Base-by-base conservation (phyloP, 2,888 invertebrate genomes). In the Hoplodrina ambigua region DNA sequence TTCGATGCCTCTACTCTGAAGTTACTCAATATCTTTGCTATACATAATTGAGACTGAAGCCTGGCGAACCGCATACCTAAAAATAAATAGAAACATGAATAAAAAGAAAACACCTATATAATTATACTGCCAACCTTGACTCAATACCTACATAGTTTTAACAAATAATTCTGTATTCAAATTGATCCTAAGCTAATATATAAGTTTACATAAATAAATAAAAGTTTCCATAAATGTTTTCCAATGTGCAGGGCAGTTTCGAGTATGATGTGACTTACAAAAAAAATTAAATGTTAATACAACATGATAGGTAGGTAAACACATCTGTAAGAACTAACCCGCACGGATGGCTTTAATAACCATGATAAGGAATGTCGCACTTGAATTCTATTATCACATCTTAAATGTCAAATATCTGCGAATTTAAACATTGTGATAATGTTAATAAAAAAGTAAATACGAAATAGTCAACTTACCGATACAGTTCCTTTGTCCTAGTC, bases 401-500 rank as follows among this genome's bases (percentile, higher is more conserved):
- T 46, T 13, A 3, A 13, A 53, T 20, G 70, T 33, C 52, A 67
- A 69, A 46, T 71, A 20, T 67, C 44, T 5, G 11, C 15, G 15
- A 30, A 41, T 10, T 15, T 1, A 13, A 1, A 30, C n/a, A 59
- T 15, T 11, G n/a, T 25, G 25, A 61, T 19, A 4, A 30, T 20
- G 20, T 33, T 46, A 4, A 13, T 8, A 13, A 20, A 49, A 37
- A 25, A 25, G 46, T 25, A 17, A 55, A 33, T 50, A 20, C 20
- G 8, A n/a, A 30, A 10, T n/a, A 52, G 30, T 4, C 30, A 33
- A 85, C 90, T 89, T 81, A 94, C 94, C 94, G 11, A 94, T 93
- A 72, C 94, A 95, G 66, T 92, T 92, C 57, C 95, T 87, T 3
- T 93, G 94, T 8, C 95, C 94, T 25, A 88, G 87, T 53, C 95